Evolutionary conservation across 35 echinoderm and acorn worm species (phyloP).

Genomic region (Apostichopus japonicus): DNA sequence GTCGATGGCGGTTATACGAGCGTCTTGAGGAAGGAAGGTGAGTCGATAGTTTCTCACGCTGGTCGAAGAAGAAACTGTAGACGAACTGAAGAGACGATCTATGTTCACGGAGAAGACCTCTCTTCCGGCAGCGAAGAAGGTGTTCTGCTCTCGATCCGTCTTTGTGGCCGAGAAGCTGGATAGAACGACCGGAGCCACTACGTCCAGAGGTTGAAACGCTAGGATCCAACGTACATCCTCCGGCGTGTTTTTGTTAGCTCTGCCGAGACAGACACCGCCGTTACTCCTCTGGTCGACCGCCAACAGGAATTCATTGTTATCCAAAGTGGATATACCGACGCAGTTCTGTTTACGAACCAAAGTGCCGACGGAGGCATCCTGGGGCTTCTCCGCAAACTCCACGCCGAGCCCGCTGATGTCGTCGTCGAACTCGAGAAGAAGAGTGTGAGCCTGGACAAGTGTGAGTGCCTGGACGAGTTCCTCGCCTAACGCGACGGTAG

Average conservation of each 20-base stretch:
- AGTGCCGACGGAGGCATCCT: slow-evolving; percentile 33
- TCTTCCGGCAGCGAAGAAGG: slow-evolving; percentile 22
- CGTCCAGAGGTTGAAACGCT: slow-evolving; percentile 42
- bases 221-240: slow-evolving; percentile 47
- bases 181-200: slow-evolving; percentile 28
- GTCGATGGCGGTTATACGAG: slow-evolving; percentile 40
- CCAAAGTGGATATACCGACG: slow-evolving; percentile 35
- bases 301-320: slow-evolving; percentile 43
- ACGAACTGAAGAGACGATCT: slow-evolving; percentile 26
- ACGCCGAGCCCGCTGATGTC: slow-evolving; percentile 38
- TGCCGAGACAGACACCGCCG: slow-evolving; percentile 23
- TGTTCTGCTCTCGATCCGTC: slow-evolving; percentile 29
- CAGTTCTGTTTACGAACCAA: slow-evolving; percentile 49
- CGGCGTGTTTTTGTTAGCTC: not conserved
- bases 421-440: slow-evolving; percentile 19
- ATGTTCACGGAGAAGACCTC: slow-evolving; percentile 51
- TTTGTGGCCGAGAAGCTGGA: slow-evolving; percentile 26
- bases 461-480: not conserved
- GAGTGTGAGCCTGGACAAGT: not conserved
- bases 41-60: slow-evolving; percentile 26
- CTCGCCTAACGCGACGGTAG: slow-evolving; percentile 29
- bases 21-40: slow-evolving; percentile 28
- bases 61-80: slow-evolving; percentile 10
- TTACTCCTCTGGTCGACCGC: slow-evolving; percentile 34
- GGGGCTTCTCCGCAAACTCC: slow-evolving; percentile 36